Conservation (phyloP, 2,888 invertebrate species). For the Monoplex corrugatus region DNA sequence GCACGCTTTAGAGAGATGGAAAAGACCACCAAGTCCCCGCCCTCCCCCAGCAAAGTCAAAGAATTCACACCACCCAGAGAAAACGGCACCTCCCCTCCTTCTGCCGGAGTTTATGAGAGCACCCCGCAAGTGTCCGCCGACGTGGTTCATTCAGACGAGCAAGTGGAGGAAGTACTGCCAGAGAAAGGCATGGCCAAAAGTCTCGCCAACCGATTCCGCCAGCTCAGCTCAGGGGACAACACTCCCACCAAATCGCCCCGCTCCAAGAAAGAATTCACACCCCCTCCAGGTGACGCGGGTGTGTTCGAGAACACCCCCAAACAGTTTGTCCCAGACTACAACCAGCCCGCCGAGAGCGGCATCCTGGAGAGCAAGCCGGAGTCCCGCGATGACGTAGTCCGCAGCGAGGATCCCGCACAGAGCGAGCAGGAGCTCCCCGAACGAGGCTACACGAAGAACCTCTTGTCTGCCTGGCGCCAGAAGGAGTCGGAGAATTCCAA, state of each 20-base stretch:
- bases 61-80: constrained; percentile 74
- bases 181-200: constrained; percentile 71
- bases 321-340: constrained; percentile 59
- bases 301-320: constrained; percentile 72
- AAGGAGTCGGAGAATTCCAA: constrained; percentile 84
- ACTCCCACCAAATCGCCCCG: constrained; percentile 54
- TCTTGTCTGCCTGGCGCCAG: constrained; percentile 93
- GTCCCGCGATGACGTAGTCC: constrained; percentile 81
- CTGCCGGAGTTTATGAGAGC: constrained; percentile 70
- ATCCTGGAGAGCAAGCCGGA: constrained; percentile 75
- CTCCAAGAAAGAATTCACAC: constrained; percentile 68
- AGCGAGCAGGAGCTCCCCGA: constrained; percentile 79
- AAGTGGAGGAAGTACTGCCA: constrained; percentile 67
- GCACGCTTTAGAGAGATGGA: constrained; percentile 73
- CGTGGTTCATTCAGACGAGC: constrained; percentile 64
- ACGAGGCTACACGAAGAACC: constrained; percentile 89
- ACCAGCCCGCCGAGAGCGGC: constrained; percentile 62
- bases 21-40: constrained; percentile 62
- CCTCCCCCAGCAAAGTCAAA: constrained; percentile 65
- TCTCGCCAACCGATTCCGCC: constrained; percentile 70
- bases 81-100: constrained; percentile 56
- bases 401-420: constrained; percentile 77
- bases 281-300: constrained; percentile 67
- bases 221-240: constrained; percentile 54
- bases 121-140: constrained; percentile 65